These are phyloP conservation scores for Lophius americanus DNA, from an alignment of 2,797 vertebrate species.

Conservation along the genomic window DNA sequence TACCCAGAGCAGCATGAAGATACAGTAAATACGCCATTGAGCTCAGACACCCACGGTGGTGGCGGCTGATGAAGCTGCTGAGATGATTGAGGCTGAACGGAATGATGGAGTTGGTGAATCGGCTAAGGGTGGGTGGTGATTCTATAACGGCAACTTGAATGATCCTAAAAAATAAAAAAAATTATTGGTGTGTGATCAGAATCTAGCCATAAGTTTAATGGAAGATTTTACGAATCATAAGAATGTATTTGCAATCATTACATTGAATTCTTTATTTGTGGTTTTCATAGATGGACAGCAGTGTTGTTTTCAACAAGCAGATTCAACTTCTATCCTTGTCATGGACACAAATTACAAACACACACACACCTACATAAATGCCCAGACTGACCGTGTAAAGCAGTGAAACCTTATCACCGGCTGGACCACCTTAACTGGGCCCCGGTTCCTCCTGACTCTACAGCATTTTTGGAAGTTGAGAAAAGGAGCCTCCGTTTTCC, in stretches of 20 bases:
- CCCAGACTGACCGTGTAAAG: slow-evolving; percentile 60
- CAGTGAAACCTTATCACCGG: slow-evolving; percentile 71
- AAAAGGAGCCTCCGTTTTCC: slow-evolving; percentile 67
- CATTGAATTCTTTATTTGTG: slow-evolving; percentile 34
- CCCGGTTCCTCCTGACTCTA: slow-evolving; percentile 72
- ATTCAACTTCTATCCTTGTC: background rate
- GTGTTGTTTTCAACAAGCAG: slow-evolving; percentile 37
- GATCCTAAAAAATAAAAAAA: too few species aligned
- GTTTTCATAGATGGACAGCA: slow-evolving; percentile 31
- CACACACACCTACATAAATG: slow-evolving; percentile 30
- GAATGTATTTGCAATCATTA: slow-evolving; percentile 9
- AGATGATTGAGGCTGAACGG: too few species aligned
- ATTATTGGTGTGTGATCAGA: too few species aligned
- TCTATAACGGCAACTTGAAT: too few species aligned
- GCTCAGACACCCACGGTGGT: too few species aligned
- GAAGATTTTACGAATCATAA: background rate
- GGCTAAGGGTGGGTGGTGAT: too few species aligned
- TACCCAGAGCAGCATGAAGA: too few species aligned
- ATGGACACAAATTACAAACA: slow-evolving; percentile 21
- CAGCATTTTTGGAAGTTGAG: slow-evolving; percentile 63
- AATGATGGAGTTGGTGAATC: too few species aligned
- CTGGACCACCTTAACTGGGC: slow-evolving; percentile 73
- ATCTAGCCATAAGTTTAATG: background rate
- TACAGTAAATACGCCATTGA: too few species aligned
- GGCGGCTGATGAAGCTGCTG: too few species aligned